These are phyloP conservation scores for Acrossocheilus fasciatus DNA, from an alignment of 2,797 vertebrate genomes.

Conservation along the genomic window DNA sequence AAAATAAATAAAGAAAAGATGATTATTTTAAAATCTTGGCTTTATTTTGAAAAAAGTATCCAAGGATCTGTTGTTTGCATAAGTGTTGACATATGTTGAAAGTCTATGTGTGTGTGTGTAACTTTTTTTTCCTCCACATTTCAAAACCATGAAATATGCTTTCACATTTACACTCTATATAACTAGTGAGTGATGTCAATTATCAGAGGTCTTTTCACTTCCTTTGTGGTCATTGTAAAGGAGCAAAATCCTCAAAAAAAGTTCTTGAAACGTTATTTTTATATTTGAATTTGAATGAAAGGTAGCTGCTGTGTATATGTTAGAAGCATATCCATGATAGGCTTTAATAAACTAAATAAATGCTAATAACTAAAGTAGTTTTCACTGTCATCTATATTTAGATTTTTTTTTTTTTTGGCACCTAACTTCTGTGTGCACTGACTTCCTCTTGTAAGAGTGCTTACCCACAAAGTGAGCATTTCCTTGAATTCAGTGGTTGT, in stretches of 20 bases:
- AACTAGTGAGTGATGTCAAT: background rate
- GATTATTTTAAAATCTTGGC: background rate
- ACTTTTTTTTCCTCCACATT: background rate
- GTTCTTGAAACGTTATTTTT: background rate
- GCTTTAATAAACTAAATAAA: slow-evolving; percentile 25
- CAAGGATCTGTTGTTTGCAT: background rate
- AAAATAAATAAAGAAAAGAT: background rate
- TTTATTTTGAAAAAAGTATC: background rate
- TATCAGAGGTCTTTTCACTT: background rate
- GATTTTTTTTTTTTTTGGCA: slow-evolving; percentile 29
- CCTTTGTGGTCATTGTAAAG: background rate
- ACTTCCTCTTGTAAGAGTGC: slow-evolving; percentile 70
- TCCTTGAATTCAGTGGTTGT: slow-evolving; percentile 24
- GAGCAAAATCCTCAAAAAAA: background rate
- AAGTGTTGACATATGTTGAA: background rate
- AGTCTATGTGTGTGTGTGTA: background rate
- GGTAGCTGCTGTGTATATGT: background rate
- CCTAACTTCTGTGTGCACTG: slow-evolving; percentile 38
- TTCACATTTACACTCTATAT: background rate
- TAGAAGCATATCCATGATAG: slow-evolving; percentile 9
- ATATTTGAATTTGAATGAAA: background rate
- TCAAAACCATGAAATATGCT: too few species aligned
- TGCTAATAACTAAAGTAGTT: background rate
- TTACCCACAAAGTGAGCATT: slow-evolving; percentile 8
- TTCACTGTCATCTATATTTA: slow-evolving; percentile 22